Evolutionary conservation across 2,888 invertebrate species (phyloP).

Genomic region (Platycnemis pennipes): DNA sequence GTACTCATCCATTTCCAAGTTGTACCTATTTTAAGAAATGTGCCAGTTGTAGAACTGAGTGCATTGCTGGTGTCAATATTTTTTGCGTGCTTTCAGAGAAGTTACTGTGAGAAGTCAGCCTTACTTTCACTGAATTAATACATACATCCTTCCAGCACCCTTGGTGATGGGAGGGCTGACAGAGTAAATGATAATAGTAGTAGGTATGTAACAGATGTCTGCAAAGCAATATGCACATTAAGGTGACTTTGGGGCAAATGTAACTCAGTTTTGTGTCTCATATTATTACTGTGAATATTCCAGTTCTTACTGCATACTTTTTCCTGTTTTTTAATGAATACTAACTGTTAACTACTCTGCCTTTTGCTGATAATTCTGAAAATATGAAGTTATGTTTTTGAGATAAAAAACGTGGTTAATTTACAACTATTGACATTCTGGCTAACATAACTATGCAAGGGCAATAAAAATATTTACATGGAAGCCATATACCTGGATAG

Average conservation of each 20-base stretch:
- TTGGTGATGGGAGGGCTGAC: background rate
- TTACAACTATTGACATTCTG: background rate
- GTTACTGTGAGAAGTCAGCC: background rate
- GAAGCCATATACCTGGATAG: background rate
- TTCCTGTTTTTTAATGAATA: too few species aligned
- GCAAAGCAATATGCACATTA: too few species aligned
- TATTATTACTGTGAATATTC: too few species aligned
- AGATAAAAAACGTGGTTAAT: background rate
- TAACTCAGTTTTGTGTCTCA: too few species aligned
- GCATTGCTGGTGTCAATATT: background rate
- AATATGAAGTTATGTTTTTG: background rate
- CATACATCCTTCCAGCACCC: background rate
- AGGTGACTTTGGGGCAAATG: too few species aligned
- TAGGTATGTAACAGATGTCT: too few species aligned
- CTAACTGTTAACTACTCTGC: too few species aligned
- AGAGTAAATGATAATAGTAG: too few species aligned
- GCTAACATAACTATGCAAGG: background rate
- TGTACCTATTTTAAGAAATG: background rate
- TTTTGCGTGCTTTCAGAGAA: background rate
- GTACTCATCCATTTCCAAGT: background rate
- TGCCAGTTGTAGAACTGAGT: background rate
- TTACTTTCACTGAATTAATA: background rate
- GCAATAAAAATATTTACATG: background rate
- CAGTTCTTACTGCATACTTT: too few species aligned
- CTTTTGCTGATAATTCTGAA: too few species aligned